These are phyloP conservation scores for Gobio gobio DNA, from an alignment of 2,113 vertebrate species.

Conservation along the genomic window DNA sequence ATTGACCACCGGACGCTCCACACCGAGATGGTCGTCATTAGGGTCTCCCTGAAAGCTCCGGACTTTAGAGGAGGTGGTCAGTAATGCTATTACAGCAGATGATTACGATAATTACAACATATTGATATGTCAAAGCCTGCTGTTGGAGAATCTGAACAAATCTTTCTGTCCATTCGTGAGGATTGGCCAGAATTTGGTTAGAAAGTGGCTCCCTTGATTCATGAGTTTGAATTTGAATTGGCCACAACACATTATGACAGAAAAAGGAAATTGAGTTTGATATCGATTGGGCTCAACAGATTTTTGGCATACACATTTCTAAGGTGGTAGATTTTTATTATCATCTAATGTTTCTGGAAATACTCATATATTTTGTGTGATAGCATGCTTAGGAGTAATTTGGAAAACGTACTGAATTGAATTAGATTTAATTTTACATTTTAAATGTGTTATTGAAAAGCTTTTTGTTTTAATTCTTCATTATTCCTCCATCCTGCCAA, in stretches of 20 bases:
- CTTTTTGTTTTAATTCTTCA: neutral
- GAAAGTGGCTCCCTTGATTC: neutral
- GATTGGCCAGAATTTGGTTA: neutral
- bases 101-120: neutral
- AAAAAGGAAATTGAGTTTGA: neutral
- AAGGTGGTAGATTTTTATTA: no score
- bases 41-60: neutral
- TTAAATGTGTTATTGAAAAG: neutral
- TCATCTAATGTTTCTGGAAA: no score
- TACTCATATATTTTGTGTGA: no score
- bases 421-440: neutral
- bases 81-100: neutral
- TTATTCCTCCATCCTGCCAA: neutral
- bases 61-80: neutral
- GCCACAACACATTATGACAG: neutral
- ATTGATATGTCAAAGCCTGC: neutral
- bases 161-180: neutral
- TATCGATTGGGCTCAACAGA: no score
- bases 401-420: no score
- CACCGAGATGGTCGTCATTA: constrained; percentile 16
- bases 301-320: no score
- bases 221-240: neutral
- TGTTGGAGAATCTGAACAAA: neutral
- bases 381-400: no score
- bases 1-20: neutral